A percentile compares a stretch with the other conserved stretches of the same genome.
Conservation (phyloP, 2,797 vertebrate species). For the Chloroceryle inda region DNA sequence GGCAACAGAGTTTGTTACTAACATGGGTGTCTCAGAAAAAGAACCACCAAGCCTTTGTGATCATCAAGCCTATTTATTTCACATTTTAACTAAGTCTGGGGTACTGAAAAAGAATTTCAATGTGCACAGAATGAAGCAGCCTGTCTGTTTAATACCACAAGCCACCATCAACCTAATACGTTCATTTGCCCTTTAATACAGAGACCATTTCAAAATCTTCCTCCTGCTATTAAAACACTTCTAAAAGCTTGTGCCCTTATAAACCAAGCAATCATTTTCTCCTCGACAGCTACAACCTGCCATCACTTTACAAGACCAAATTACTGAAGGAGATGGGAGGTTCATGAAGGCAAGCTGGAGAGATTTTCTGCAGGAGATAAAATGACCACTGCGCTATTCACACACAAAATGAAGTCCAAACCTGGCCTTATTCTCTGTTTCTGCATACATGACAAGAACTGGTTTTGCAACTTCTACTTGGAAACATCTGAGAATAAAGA, state of each 20-base stretch:
- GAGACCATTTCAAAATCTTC: slow-evolving; percentile 38
- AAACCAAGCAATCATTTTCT: slow-evolving; percentile 25
- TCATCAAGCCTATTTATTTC: slow-evolving; percentile 1
- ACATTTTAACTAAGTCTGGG: neutral
- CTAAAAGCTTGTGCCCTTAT: slow-evolving; percentile 32
- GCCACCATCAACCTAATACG: neutral
- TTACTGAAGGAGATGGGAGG: neutral
- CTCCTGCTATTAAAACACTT: slow-evolving; percentile 47
- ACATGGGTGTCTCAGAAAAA: neutral
- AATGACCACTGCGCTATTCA: neutral
- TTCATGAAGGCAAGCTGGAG: neutral
- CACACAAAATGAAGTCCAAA: neutral
- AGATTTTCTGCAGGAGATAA: neutral
- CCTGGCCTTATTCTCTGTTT: neutral
- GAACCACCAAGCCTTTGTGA: neutral
- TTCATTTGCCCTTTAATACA: slow-evolving; percentile 33
- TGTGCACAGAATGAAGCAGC: neutral
- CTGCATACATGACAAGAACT: neutral
- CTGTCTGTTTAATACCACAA: slow-evolving; percentile 5
- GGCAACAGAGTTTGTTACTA: neutral
- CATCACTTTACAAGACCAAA: slow-evolving; percentile 22
- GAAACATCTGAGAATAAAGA: slow-evolving; percentile 12
- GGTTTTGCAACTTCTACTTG: neutral
- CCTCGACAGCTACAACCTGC: neutral
- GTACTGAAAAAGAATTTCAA: neutral